Percentiles rank a stretch among this genome's conserved stretches.
These are phyloP conservation scores for Eulacestoma nigropectus DNA, from an alignment of 2,113 vertebrate species.

Conservation along the genomic window DNA sequence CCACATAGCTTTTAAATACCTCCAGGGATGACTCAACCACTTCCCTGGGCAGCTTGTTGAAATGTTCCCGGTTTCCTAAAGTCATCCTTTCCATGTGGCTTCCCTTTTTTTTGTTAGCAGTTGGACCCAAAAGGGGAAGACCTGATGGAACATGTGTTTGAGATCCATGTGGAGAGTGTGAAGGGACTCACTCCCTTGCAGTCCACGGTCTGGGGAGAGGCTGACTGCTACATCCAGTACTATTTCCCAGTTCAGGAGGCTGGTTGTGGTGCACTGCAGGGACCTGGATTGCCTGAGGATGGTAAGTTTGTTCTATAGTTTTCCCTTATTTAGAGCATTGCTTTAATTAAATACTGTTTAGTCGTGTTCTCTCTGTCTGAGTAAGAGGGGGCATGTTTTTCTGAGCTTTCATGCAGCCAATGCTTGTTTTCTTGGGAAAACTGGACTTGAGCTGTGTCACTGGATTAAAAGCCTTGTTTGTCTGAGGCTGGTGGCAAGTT, in stretches of 20 bases:
- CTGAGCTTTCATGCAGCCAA: background rate
- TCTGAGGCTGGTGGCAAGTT: background rate
- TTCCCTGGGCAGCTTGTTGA: background rate
- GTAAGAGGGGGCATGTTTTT: background rate
- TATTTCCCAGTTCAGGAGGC: constrained; percentile 81
- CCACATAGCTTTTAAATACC: background rate
- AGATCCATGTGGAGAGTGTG: constrained; percentile 80
- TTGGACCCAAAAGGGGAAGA: constrained; percentile 11
- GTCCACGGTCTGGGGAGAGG: constrained; percentile 94
- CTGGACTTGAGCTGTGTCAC: background rate
- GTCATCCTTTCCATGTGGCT: background rate
- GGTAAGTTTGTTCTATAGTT: constrained; percentile 61
- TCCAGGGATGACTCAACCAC: background rate
- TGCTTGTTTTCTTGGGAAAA: background rate
- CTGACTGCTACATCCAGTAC: constrained; percentile 94
- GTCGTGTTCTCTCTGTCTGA: background rate
- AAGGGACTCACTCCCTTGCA: constrained; percentile 86
- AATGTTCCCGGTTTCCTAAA: background rate
- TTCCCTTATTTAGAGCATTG: background rate
- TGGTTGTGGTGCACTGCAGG: background rate
- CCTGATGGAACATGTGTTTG: constrained; percentile 86
- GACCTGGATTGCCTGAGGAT: constrained; percentile 54
- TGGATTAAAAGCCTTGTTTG: background rate
- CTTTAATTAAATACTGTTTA: background rate
- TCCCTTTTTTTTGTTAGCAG: constrained; percentile 34